Evolutionary conservation across 2,113 vertebrate species (phyloP).

Genomic region (Bettongia penicillata): DNA sequence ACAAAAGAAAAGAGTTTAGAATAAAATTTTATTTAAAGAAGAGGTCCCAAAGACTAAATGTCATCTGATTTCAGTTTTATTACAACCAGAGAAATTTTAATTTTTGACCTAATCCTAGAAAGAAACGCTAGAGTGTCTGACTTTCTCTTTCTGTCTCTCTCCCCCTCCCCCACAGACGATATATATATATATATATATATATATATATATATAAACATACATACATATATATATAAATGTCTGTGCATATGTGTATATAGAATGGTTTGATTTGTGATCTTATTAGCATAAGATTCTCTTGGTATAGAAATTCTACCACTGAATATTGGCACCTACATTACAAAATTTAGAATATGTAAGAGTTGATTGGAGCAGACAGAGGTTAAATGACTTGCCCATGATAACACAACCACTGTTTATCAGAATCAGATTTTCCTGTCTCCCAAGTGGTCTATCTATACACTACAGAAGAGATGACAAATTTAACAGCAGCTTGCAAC

Average conservation of each 20-base stretch:
- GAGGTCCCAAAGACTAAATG: neutral
- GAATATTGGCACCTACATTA: neutral
- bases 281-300: neutral
- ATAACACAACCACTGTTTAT: neutral
- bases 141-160: too few relatives aligned
- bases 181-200: neutral
- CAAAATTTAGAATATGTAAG: neutral
- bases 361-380: neutral
- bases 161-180: too few relatives aligned
- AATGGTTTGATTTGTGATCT: neutral
- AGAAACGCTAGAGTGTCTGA: neutral
- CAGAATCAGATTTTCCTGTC: neutral
- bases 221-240: neutral
- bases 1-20: neutral
- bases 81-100: neutral
- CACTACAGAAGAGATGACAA: neutral
- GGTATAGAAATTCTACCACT: neutral
- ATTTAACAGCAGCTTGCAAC: neutral
- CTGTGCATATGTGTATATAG: neutral
- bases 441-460: neutral
- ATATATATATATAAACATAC: neutral
- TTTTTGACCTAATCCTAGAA: neutral
- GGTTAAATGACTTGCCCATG: neutral
- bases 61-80: neutral
- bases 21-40: neutral